A percentile compares a stretch with the other conserved stretches of the same genome.
These are phyloP conservation scores for Pheosia tremula DNA, from an alignment of 2,888 invertebrate genomes.

Conservation along the genomic window DNA sequence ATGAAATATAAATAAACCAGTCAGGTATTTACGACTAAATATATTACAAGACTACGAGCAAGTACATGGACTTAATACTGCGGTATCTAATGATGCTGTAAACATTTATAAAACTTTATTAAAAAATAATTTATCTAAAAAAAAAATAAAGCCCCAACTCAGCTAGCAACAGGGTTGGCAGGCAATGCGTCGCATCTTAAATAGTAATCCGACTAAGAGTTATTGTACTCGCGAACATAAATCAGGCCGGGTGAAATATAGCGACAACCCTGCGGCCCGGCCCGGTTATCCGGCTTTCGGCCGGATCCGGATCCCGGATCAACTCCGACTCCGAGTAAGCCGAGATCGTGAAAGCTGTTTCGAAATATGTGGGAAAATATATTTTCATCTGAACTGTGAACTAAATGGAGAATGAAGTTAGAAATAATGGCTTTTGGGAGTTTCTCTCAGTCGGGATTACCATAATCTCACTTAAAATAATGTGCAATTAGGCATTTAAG, in stretches of 20 bases:
- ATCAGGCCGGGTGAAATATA: constrained; percentile 3
- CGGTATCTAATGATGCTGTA: no score
- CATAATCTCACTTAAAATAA: neutral
- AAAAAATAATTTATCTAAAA: no score
- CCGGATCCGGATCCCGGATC: constrained; percentile 2
- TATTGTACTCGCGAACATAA: constrained; percentile 3
- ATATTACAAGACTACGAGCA: no score
- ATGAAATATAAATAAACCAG: no score
- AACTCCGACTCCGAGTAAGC: neutral
- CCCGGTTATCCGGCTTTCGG: constrained; percentile 3
- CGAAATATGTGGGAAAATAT: neutral
- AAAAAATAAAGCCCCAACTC: neutral
- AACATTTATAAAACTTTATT: no score
- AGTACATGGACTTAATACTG: no score
- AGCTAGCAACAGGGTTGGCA: neutral
- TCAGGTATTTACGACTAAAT: no score
- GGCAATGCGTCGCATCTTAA: neutral
- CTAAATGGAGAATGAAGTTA: neutral
- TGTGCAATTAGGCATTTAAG: no score
- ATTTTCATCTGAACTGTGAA: neutral
- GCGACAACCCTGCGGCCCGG: constrained; percentile 3
- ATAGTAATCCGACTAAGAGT: constrained; percentile 3
- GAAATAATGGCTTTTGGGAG: neutral
- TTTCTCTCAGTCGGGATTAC: neutral
- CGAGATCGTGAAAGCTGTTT: neutral